phyloP scores from a whole-genome alignment of 2,797 vertebrate genomes.

The Ctenopoma kingsleyae region DNA sequence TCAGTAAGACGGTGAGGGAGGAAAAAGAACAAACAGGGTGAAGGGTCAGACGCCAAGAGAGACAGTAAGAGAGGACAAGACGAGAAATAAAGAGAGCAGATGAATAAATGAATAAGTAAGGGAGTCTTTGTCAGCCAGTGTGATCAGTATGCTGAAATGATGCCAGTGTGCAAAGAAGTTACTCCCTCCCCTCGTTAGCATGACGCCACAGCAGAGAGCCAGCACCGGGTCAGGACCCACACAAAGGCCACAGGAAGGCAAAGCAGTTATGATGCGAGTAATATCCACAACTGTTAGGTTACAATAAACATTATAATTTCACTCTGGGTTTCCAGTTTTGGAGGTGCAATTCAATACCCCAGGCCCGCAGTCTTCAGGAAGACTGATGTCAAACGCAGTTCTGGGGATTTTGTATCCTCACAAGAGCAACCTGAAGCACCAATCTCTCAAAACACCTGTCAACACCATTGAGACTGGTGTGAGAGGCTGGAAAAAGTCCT shows the following conservation, averaged over 20 bases:
- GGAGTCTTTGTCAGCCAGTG: slow-evolving; percentile 38
- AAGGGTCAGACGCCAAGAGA: slow-evolving; percentile 24
- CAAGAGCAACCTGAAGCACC: slow-evolving; percentile 10
- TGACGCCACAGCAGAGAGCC: slow-evolving; percentile 5
- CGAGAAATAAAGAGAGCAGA: slow-evolving; percentile 15
- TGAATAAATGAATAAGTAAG: slow-evolving; percentile 70
- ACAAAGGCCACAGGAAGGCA: slow-evolving; percentile 8
- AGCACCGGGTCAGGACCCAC: slow-evolving; percentile 17
- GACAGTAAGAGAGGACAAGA: slow-evolving; percentile 16
- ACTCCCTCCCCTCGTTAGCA: slow-evolving; percentile 18
- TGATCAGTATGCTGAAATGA: slow-evolving; percentile 60
- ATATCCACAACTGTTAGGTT: slow-evolving; percentile 4
- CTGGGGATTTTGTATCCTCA: neutral
- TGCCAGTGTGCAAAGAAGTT: slow-evolving; percentile 26
- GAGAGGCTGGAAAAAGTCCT: neutral
- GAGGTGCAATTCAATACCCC: neutral
- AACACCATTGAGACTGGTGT: neutral
- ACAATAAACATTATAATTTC: neutral
- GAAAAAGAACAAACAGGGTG: slow-evolving; percentile 13
- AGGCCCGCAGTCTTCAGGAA: slow-evolving; percentile 7
- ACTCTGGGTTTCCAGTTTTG: neutral
- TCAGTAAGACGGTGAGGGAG: neutral
- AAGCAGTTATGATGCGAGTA: slow-evolving; percentile 27
- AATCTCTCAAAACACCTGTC: slow-evolving; percentile 6
- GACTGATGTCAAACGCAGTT: neutral